Percentiles rank a stretch among this genome's conserved stretches.
phyloP scores from a whole-genome alignment of 2,888 invertebrate genomes.

The Acrobasis consociella region DNA sequence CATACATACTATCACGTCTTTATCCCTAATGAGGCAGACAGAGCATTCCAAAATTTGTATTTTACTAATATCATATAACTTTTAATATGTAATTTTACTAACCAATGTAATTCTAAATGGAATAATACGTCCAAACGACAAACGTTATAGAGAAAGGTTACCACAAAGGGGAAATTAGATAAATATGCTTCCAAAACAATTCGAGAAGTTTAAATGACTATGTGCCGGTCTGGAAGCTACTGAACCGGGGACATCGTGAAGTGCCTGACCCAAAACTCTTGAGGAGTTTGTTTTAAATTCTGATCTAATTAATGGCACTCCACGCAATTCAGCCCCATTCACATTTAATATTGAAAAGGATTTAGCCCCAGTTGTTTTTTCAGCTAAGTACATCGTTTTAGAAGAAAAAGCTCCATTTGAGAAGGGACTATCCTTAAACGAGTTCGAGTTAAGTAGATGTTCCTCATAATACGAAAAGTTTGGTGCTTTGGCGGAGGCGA shows the following conservation, averaged over 20 bases:
- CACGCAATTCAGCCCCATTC: conserved; percentile 42
- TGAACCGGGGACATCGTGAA: conserved; percentile 28
- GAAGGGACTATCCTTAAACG: conserved; percentile 45
- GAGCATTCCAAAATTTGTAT: too few relatives aligned
- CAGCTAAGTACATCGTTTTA: conserved; percentile 31
- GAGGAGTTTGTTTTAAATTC: conserved; percentile 42
- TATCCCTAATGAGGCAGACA: too few relatives aligned
- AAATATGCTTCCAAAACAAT: conserved; percentile 23
- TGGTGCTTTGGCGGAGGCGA: conserved; percentile 52
- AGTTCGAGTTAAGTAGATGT: conserved; percentile 52
- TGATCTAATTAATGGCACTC: conserved; percentile 49
- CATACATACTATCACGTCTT: too few relatives aligned
- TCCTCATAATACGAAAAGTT: conserved; percentile 65
- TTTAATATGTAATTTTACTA: too few relatives aligned
- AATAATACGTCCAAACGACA: background rate
- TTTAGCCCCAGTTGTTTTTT: conserved; percentile 47
- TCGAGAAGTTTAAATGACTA: conserved; percentile 23
- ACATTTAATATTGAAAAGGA: conserved; percentile 58
- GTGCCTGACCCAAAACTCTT: conserved; percentile 33
- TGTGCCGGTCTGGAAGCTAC: conserved; percentile 22
- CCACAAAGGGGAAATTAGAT: conserved; percentile 31
- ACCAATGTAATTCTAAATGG: too few relatives aligned
- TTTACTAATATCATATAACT: too few relatives aligned
- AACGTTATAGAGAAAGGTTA: conserved; percentile 12
- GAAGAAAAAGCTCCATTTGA: conserved; percentile 39